Conservation (phyloP, 2,113 vertebrate species). For the Cynoglossus semilaevis region DNA sequence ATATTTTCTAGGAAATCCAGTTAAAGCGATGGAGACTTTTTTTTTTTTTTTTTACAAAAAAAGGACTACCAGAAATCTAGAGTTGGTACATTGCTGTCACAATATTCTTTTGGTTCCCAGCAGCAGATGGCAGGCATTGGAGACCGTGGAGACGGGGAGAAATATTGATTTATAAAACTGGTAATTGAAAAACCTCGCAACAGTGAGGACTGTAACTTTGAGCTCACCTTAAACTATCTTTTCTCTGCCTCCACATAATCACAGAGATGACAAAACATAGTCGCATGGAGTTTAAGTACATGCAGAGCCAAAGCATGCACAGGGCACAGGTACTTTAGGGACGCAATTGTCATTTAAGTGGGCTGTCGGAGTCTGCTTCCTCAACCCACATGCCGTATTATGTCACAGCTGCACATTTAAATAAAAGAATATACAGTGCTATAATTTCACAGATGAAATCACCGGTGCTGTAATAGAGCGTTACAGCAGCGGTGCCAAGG, state of each 20-base stretch:
- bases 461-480: constrained; percentile 22
- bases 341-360: constrained; percentile 49
- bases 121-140: neutral
- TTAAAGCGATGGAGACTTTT: neutral
- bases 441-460: constrained; percentile 24
- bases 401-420: constrained; percentile 45
- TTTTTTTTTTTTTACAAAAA: neutral
- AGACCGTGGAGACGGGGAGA: neutral
- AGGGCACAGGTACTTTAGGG: constrained; percentile 30
- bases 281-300: constrained; percentile 18
- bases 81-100: constrained; percentile 3
- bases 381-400: constrained; percentile 33
- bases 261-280: constrained; percentile 8
- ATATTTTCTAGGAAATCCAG: neutral
- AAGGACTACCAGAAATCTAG: constrained; percentile 4
- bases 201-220: constrained; percentile 22
- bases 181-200: constrained; percentile 40
- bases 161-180: constrained; percentile 36
- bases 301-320: constrained; percentile 33
- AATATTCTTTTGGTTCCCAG: constrained; percentile 9
- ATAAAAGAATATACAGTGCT: constrained; percentile 25
- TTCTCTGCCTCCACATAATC: constrained; percentile 17
- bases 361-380: constrained; percentile 36
- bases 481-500: constrained; percentile 40
- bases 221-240: constrained; percentile 9